A percentile compares a stretch with the other conserved stretches of the same genome.
These are phyloP conservation scores for Dusona sp. DNA, from an alignment of 2,888 invertebrate genomes.

Conservation along the genomic window DNA sequence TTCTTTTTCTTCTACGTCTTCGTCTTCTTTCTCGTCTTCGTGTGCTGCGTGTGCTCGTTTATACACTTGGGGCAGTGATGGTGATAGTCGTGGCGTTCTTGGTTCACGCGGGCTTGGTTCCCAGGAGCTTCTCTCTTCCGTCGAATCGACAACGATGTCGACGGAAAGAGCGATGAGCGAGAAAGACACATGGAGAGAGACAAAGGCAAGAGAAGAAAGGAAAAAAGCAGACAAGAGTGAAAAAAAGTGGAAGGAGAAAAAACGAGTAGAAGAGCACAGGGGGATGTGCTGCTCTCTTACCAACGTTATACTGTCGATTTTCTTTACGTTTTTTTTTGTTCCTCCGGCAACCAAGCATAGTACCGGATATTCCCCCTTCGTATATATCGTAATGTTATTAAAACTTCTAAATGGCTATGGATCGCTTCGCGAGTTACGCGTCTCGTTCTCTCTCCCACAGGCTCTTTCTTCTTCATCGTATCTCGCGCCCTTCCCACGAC, in stretches of 20 bases:
- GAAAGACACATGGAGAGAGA: conserved; percentile 27
- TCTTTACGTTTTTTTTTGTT: conserved; percentile 72
- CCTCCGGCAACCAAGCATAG: conserved; percentile 56
- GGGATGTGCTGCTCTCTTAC: conserved; percentile 72
- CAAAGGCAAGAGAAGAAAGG: conserved; percentile 68
- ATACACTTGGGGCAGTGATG: conserved; percentile 51
- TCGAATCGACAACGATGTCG: conserved; percentile 72
- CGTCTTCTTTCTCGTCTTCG: conserved; percentile 72
- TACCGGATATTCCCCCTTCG: conserved; percentile 67
- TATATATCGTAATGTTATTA: conserved; percentile 84
- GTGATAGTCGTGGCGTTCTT: conserved; percentile 36
- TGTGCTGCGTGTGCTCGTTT: conserved; percentile 54
- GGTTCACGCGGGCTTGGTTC: conserved; percentile 70
- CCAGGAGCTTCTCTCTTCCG: conserved; percentile 75
- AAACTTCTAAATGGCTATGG: conserved; percentile 83
- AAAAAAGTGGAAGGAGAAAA: conserved; percentile 69
- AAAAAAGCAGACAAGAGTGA: conserved; percentile 61
- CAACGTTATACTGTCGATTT: conserved; percentile 81
- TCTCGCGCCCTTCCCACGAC: conserved; percentile 41
- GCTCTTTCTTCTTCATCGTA: conserved; percentile 41
- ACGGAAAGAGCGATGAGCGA: conserved; percentile 54
- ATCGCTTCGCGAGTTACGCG: conserved; percentile 79
- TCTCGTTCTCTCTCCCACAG: conserved; percentile 55
- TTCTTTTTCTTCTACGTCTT: conserved; percentile 77
- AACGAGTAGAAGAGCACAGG: conserved; percentile 74